Conservation (phyloP, 2,113 vertebrate genomes). For the Neodon shergylaensis region DNA sequence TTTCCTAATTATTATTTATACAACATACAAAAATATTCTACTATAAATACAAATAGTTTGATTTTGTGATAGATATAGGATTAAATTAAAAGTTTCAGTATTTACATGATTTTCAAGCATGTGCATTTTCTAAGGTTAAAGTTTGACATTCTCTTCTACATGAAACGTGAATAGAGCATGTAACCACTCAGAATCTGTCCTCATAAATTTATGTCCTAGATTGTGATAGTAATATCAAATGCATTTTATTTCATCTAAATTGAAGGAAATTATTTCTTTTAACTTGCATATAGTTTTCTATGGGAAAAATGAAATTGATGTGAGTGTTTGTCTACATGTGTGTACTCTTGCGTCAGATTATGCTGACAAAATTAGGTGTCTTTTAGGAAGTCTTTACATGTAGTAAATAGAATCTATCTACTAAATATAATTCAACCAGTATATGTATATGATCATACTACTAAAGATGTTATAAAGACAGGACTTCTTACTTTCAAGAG, state of each 20-base stretch:
- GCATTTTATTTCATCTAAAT: not conserved
- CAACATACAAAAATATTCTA: constrained; percentile 51
- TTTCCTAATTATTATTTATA: constrained; percentile 71
- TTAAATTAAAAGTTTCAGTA: constrained; percentile 56
- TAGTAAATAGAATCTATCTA: not conserved
- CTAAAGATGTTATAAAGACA: not conserved
- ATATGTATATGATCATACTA: rapidly evolving
- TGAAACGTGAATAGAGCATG: constrained; percentile 54
- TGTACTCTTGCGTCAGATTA: not conserved
- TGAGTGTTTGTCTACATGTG: not conserved
- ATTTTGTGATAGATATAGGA: constrained; percentile 43
- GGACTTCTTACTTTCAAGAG: not conserved
- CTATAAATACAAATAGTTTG: constrained; percentile 54
- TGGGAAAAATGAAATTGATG: rapidly evolving
- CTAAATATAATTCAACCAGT: not conserved
- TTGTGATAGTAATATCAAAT: not conserved
- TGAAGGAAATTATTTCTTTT: not conserved
- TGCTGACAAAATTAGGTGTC: not conserved
- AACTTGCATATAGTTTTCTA: not conserved
- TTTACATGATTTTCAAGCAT: constrained; percentile 59
- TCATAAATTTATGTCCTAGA: not conserved
- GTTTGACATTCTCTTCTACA: not conserved
- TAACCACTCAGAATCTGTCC: not conserved
- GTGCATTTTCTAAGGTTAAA: constrained; percentile 62
- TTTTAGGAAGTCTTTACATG: not conserved